Evolutionary conservation across 1,140 invertebrate species (phyloP), one percentile per base, ranked within the genome.

Genomic region (Drosophila ogumai): DNA sequence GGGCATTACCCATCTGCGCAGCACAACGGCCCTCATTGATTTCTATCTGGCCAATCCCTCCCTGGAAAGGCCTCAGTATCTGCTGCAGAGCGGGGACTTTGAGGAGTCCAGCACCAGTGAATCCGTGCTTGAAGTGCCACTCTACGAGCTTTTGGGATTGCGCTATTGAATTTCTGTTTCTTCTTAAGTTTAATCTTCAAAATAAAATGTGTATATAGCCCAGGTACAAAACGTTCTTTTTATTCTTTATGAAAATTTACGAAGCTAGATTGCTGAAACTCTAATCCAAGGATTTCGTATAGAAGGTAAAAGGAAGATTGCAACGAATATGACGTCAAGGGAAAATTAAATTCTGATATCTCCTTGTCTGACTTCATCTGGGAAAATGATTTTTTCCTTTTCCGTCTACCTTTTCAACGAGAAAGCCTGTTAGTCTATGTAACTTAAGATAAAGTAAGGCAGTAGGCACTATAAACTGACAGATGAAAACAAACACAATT

Each of bases 1-100:
- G 31, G 90, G 90, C 55, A 92, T 92, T 10, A 79, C 78, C 15
- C 91, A 92, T 60, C 59, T 92, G 46, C 82, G 91, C 25, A 92
- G 91, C n/a, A 91, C 90, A 6, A 79, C 85, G 19, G 77, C 75
- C 1, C 50, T 92, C 0, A 71, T 90, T 9, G 88, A 90, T 12
- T 91, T 92, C 46, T 92, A 91, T 38, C 57, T 74, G 55, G 58
- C 77, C 28, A 77, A 88, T 67, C 88, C 90, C 3, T 55, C 75
- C 17, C 59, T 92, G 34, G 56, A 75, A 12, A 71, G 79, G 7
- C 90, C 91, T 7, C 40, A 73, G 31, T 92, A 91, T 63, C 69
- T 92, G n/a, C 34, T 88, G 1, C 54, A 82, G 28, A 68, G 72
- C 22, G 82, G 91, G 0, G 64, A 86, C 36, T 92, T 92, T 44